Evolutionary conservation across 2,797 vertebrate genomes (phyloP), one percentile per base, ranked within the genome.

Genomic region (Myotis findleyi): DNA sequence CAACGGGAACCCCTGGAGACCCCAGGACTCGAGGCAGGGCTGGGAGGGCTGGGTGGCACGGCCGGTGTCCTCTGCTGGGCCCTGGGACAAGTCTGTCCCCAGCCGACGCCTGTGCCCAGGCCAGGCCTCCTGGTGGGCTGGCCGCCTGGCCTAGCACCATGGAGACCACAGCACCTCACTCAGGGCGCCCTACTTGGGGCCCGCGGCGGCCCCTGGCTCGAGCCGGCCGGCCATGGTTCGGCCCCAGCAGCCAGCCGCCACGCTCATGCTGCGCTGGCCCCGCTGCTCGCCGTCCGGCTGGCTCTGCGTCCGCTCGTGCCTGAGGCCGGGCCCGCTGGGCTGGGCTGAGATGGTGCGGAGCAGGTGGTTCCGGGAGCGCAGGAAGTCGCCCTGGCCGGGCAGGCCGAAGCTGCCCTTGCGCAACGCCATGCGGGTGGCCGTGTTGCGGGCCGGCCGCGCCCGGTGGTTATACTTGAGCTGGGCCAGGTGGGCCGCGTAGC

Each of bases 341-440:
- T 99, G 98, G 0, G 99, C 98, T 12, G 99, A 99, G 98, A 99
- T 99, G 98, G 99, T 99, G 86, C 99, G 98, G 88, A 99, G 99
- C 96, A 99, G 98, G 97, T 99, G 99, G 96, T 99, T 99, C 96
- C 99, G 99, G 95, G 99, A 99, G 94, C 99, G 99, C 47, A 99
- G 98, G 98, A 99, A 99, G 89, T 99, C 99, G 0, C 99, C 97
- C 79, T 99, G 99, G 96, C 98, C 98, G 0, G 99, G 99, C 92
- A 99, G 98, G 2, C 99, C 99, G 0, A 99, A 99, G 98, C 99
- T 99, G 97, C 99, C 98, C 92, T 99, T 99, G 41, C 99, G 99
- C 90, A 99, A 99, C 0, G 99, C 99, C 99, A 99, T 99, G 95
- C 99, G 99, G 5, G 99, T 98, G 27, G 99, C 97, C 51, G 99